Evolutionary conservation across 2,888 invertebrate genomes (phyloP).

Genomic region (Troides aeacus): DNA sequence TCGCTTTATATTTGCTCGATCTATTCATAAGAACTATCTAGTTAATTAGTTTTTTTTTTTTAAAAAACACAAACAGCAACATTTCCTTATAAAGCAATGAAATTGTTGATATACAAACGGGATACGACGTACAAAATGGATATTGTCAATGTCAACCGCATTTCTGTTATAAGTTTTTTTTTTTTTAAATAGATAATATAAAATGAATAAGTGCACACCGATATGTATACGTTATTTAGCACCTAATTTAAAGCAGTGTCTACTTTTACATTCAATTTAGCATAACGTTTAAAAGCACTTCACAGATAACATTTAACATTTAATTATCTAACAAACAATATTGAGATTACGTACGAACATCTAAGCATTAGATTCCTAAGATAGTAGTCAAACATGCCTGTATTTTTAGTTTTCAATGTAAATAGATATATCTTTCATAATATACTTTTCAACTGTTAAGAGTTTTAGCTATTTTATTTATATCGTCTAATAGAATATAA

Average conservation of each 20-base stretch:
- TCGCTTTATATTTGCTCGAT: neutral
- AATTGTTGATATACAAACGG: slow-evolving; percentile 23
- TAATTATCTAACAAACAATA: slow-evolving; percentile 49
- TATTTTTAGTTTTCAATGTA: neutral
- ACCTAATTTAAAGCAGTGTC: slow-evolving; percentile 75
- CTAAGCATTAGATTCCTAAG: slow-evolving; percentile 9
- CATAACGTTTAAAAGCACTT: slow-evolving; percentile 57
- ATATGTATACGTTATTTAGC: slow-evolving; percentile 71
- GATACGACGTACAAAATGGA: slow-evolving; percentile 48
- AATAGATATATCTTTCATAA: slow-evolving; percentile 3
- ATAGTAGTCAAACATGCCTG: neutral
- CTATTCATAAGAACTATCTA: neutral
- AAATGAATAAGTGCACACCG: slow-evolving; percentile 64
- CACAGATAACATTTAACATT: slow-evolving; percentile 65
- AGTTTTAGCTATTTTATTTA: neutral
- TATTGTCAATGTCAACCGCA: slow-evolving; percentile 76
- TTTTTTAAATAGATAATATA: slow-evolving; percentile 49
- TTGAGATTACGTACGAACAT: neutral
- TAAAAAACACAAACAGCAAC: slow-evolving; percentile 12
- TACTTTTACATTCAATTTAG: slow-evolving; percentile 45
- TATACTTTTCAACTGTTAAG: neutral
- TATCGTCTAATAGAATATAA: neutral
- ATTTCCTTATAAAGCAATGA: slow-evolving; percentile 16
- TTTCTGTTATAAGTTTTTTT: slow-evolving; percentile 39
- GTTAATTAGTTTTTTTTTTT: neutral